These are phyloP conservation scores for Amaurobius ferox DNA, from an alignment of 2,888 invertebrate genomes.

Conservation along the genomic window DNA sequence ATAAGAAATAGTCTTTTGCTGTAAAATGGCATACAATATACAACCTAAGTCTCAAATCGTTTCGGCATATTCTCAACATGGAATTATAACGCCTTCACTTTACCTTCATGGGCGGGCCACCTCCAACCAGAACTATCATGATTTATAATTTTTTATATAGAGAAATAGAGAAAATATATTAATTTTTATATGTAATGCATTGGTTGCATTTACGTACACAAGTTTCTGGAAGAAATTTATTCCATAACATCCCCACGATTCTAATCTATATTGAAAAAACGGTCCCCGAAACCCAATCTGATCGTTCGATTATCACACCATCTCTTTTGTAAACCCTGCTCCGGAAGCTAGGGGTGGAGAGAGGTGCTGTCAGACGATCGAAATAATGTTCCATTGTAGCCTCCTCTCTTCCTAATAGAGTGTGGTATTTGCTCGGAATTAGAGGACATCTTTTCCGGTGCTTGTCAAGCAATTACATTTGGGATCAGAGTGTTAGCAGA, in stretches of 20 bases:
- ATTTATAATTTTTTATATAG: no score
- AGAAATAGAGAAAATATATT: no score
- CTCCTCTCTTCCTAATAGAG: conserved; percentile 9
- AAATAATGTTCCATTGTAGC: conserved; percentile 9
- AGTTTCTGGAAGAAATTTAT: background rate
- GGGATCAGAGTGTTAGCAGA: conserved; percentile 17
- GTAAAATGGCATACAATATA: no score
- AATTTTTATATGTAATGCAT: no score
- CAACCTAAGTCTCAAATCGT: no score
- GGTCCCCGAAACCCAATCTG: background rate
- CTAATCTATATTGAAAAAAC: background rate
- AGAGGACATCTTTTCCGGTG: conserved; percentile 18
- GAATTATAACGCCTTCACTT: no score
- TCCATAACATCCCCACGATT: background rate
- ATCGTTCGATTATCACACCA: conserved; percentile 1
- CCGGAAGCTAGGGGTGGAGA: conserved; percentile 6
- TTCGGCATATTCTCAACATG: no score
- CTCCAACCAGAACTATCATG: no score
- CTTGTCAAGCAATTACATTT: conserved; percentile 53
- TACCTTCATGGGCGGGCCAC: no score
- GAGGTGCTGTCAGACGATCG: background rate
- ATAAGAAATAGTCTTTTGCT: no score
- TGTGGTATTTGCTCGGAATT: conserved; percentile 35
- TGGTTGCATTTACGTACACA: background rate
- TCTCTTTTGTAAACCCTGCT: background rate